Evolutionary conservation across 2,113 vertebrate species (phyloP).

Genomic region (Choloepus hoffmanni): DNA sequence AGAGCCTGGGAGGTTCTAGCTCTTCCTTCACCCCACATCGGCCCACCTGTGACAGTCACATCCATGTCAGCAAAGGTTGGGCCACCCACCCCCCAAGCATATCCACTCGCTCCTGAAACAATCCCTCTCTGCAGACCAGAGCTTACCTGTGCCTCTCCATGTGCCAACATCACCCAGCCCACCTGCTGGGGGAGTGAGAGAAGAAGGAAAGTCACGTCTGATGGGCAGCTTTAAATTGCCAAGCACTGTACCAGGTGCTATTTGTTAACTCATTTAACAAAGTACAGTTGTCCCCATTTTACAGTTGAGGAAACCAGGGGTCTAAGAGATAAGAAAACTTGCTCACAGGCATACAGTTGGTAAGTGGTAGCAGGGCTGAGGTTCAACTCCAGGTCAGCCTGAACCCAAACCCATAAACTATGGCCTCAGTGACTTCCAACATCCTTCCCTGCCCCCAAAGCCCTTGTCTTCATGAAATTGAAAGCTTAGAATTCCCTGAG

Average conservation of each 20-base stretch:
- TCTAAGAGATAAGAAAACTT: background rate
- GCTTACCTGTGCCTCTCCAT: background rate
- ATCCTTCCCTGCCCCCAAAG: background rate
- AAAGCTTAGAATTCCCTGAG: background rate
- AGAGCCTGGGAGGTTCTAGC: background rate
- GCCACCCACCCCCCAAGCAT: background rate
- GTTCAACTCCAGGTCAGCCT: background rate
- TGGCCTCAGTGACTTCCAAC: background rate
- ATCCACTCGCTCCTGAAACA: background rate
- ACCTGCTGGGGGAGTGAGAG: background rate
- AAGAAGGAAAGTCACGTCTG: background rate
- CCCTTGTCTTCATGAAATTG: background rate
- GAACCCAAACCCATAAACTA: background rate
- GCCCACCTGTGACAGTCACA: background rate
- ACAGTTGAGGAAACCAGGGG: background rate
- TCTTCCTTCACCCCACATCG: background rate
- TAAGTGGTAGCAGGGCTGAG: background rate
- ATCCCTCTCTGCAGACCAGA: background rate
- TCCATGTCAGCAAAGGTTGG: background rate
- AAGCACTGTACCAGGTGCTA: background rate
- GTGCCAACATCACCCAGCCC: background rate
- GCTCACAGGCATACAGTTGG: background rate
- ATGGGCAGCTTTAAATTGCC: background rate
- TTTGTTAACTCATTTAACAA: background rate
- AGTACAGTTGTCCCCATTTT: background rate